Evolutionary conservation across 2,888 invertebrate species (phyloP), one percentile per base, ranked within the genome.

Genomic region (Nomada ferruginata): DNA sequence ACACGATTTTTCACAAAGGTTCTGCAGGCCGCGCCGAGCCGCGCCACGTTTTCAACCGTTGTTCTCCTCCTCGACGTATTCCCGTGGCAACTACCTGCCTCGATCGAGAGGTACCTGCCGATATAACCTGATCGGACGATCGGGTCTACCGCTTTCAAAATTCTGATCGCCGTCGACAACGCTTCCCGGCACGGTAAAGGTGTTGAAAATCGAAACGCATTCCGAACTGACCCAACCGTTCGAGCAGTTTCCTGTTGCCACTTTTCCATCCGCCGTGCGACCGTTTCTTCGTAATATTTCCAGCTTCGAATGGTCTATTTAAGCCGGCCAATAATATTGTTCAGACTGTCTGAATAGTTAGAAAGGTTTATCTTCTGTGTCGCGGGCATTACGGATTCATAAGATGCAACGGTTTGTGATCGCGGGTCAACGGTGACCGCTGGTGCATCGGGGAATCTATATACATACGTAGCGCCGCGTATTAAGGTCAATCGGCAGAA

Each of bases 1-100:
- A 93, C 93, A 91, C 92, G 92, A 93, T 93, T 93, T 93, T 93
- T 93, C 93, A 92, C 93, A 92, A 92, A 93, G 93, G 92, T 91
- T 89, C 90, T 89, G 89, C 87, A 84, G 85, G 81, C 87, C 85
- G 85, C 79, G 82, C 80, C 80, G 83, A 76, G 59, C 73, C 64
- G 60, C 18, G 75, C 68, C 53, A 76, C 85, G 80, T 86, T 86
- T 86, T 76, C 85, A 78, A 77, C 82, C 79, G 83, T 75, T 68
- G 73, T 64, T 75, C 81, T 65, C 66, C 36, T 53, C 68, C 69
- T 42, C 47, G 47, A 66, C 83, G 69, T 79, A 68, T 75, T 80
- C 84, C 76, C 71, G 64, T 85, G 79, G 70, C 83, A 76, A 82
- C 88, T 88, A 88, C 88, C 88, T 87, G 83, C 73, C 69, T 20